Base-by-base conservation (phyloP, 2,113 vertebrate species). In the Bambusicola thoracicus region DNA sequence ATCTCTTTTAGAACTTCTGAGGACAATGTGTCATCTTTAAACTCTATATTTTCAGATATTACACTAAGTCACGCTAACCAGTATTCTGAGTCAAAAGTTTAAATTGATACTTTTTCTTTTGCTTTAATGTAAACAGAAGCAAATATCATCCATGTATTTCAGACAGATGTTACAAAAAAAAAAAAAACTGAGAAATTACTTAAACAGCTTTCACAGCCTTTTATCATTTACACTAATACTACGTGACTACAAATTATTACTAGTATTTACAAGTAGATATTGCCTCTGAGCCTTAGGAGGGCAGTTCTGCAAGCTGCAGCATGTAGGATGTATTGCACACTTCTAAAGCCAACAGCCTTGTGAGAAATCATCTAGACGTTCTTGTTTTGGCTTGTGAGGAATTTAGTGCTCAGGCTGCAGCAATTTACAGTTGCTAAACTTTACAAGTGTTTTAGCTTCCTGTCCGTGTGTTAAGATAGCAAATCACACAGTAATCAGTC, bases 391-490 rank as follows among this genome's bases (percentile, higher is more conserved):
- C 22, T 63, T 53, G 8, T 62, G 70, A 76, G 29, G 14, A 84
- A 41, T 81, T 43, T 73, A 89, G 77, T 27, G 12, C 27, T 93
- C 41, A 76, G 55, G 36, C 41, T 73, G 40, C 34, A 73, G 43
- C 27, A 75, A 32, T 67, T 87, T 29, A 40, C 14, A 13, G 80
- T 74, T 88, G 34, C 48, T 78, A 68, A 85, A 51, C 10, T 43
- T 56, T 61, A 34, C 10, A 18, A 58, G n/a, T 72, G 58, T 46
- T 81, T 90, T 84, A 81, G 13, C 32, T 65, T 43, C 38, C 27
- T 94, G 79, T 67, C 44, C 58, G 17, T 85, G 15, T 69, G 68
- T 49, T 70, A 65, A 77, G 36, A 79, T 74, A 80, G 92, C 48
- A 79, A 93, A 88, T 63, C 2, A 3, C 49, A 78, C 10, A 58